Evolutionary conservation across 1,140 invertebrate species (phyloP).

Genomic region (Diachasma alloeum): DNA sequence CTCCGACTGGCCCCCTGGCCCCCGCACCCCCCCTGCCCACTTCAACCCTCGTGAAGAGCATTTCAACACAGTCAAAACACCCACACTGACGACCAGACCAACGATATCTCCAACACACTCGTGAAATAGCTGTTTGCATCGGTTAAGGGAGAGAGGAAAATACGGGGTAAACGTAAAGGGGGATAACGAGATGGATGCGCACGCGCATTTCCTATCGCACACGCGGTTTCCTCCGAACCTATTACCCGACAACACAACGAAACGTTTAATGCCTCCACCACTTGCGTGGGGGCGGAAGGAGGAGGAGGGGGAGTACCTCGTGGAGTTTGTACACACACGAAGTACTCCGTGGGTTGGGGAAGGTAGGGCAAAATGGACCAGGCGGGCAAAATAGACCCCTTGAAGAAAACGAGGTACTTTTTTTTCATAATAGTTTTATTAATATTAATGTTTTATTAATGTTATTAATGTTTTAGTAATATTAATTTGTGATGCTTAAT

Average conservation of each 20-base stretch:
- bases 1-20: slow-evolving; percentile 2
- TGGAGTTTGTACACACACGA: neutral
- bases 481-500: too few species aligned
- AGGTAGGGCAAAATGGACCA: too few species aligned
- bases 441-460: too few species aligned
- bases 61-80: slow-evolving; percentile 8
- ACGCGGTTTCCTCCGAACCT: neutral
- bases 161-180: neutral
- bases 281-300: neutral
- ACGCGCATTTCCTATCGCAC: neutral
- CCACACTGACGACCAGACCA: neutral
- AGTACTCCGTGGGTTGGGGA: neutral
- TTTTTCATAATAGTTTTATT: too few species aligned
- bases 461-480: too few species aligned
- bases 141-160: neutral
- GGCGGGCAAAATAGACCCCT: too few species aligned
- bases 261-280: neutral
- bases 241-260: neutral
- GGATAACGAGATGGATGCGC: neutral
- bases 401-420: too few species aligned
- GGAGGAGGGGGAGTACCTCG: neutral
- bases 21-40: slow-evolving; percentile 1
- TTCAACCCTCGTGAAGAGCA: neutral
- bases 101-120: neutral
- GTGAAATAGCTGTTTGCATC: neutral